Evolutionary conservation across 2,797 vertebrate genomes (phyloP), one percentile per base, ranked within the genome.

Genomic region (Macropodus opercularis): DNA sequence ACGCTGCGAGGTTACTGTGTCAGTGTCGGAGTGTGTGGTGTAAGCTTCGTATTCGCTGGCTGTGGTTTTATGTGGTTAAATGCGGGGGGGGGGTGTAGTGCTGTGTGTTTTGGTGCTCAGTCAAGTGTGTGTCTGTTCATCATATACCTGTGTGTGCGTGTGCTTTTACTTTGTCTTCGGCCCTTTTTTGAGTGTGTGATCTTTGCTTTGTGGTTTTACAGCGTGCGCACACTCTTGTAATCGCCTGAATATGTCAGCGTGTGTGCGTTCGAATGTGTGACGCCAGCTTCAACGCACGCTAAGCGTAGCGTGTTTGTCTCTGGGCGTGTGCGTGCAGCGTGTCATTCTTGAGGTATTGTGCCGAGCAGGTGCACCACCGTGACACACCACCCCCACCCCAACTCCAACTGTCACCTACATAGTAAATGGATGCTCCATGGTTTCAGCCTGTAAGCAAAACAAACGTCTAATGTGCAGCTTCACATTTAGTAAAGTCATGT

Each of bases 331-430:
- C n/a, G 13, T 31, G 22, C n/a, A 26, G 24, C 26, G 8, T 19
- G 10, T 63, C n/a, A 24, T 40, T 43, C 19, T 24, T 38, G 32
- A 47, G 22, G 14, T 56, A 35, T 41, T 47, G 52, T 48, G 31
- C 64, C 65, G 67, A 75, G 53, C 83, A 84, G 84, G 77, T 85
- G 81, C 75, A 46, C 39, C 57, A 54, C 53, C 52, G 38, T 60
- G 32, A 8, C 3, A 26, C 41, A 8, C 27, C 27, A 8, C 46
- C 63, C 34, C 10, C 7, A n/a, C n/a, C n/a, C n/a, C n/a, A n/a
- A 23, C n/a, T 24, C 8, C 80, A 78, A 88, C 81, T 79, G 81
- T 81, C 81, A 83, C 72, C 74, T 73, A 77, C 72, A 72, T 83
- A 50, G 68, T 77, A 69, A 82, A 82, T 72, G 76, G 77, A 54